Evolutionary conservation across 2,113 vertebrate species (phyloP), one percentile per base, ranked within the genome.

Genomic region (Etheostoma cragini): DNA sequence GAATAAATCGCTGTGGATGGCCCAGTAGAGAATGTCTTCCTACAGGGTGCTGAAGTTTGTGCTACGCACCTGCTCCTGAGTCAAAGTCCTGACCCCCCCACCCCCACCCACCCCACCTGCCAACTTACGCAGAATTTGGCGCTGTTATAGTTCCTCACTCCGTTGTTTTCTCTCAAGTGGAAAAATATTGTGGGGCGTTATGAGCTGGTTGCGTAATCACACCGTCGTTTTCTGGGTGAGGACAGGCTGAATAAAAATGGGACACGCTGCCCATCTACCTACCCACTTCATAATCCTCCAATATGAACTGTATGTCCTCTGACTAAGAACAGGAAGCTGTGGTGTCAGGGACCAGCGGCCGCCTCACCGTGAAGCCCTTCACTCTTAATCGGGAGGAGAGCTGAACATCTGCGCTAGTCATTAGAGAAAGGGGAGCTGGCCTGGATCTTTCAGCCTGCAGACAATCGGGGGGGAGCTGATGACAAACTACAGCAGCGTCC

Each of bases 401-500:
- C 66, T 45, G 78, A 90, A 92, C 88, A 91, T 88, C 89, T 92
- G 92, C 78, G 77, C 78, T 62, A 82, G 90, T 92, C 87, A 91
- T 89, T 91, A 89, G 84, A 76, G 33, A n/a, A 72, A 80, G 81
- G 63, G 83, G 81, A 86, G 72, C 68, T 92, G 89, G 72, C 91
- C 92, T 93, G 85, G 91, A 92, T 94, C 90, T 94, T 89, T 94
- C 92, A 94, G 85, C 80, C 76, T 78, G 85, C 78, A 79, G 78
- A 88, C 87, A 81, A 72, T 75, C 78, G 72, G 76, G 38, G 67
- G 76, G 80, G 52, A 76, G 76, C 47, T 69, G 61, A 85, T 93
- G 91, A 95, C 90, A 92, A 92, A 94, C 89, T 89, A 76, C 90
- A 84, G 45, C 22, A 52, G 65, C 74, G 70, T 72, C 65, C 70